Percentiles rank a stretch among this genome's conserved stretches.
These are phyloP conservation scores for Callospermophilus lateralis DNA, from an alignment of 2,113 vertebrate genomes.

Conservation along the genomic window DNA sequence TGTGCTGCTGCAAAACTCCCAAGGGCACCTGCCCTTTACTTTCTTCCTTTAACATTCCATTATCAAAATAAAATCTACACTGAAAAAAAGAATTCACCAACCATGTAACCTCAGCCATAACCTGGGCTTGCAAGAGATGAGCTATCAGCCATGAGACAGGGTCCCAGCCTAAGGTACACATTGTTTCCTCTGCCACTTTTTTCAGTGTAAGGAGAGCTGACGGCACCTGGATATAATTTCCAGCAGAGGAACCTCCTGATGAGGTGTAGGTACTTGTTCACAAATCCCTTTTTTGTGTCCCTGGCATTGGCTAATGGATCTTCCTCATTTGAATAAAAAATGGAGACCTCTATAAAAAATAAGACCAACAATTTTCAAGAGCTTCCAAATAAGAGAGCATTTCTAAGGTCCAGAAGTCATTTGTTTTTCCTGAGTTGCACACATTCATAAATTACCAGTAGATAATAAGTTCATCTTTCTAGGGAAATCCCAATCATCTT, in stretches of 20 bases:
- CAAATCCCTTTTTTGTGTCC: neutral
- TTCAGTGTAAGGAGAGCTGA: neutral
- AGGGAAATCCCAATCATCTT: neutral
- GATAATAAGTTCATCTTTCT: neutral
- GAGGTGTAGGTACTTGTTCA: neutral
- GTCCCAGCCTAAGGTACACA: neutral
- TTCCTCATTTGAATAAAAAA: neutral
- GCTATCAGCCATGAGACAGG: neutral
- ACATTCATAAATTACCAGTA: neutral
- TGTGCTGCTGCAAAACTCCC: constrained; percentile 10
- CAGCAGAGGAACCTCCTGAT: neutral
- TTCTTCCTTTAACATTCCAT: constrained; percentile 41
- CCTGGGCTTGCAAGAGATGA: neutral
- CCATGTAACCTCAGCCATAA: neutral
- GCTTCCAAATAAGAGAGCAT: neutral
- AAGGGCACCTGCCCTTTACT: constrained; percentile 12
- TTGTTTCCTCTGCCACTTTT: neutral
- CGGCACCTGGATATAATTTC: constrained; percentile 19
- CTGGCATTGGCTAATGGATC: neutral
- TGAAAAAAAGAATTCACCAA: neutral
- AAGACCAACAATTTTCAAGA: neutral
- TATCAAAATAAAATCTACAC: constrained; percentile 56
- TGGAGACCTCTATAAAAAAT: neutral
- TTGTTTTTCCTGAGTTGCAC: neutral
- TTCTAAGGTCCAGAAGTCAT: neutral